Conservation (phyloP, 2,888 invertebrate species). For the Cryptus armator region DNA sequence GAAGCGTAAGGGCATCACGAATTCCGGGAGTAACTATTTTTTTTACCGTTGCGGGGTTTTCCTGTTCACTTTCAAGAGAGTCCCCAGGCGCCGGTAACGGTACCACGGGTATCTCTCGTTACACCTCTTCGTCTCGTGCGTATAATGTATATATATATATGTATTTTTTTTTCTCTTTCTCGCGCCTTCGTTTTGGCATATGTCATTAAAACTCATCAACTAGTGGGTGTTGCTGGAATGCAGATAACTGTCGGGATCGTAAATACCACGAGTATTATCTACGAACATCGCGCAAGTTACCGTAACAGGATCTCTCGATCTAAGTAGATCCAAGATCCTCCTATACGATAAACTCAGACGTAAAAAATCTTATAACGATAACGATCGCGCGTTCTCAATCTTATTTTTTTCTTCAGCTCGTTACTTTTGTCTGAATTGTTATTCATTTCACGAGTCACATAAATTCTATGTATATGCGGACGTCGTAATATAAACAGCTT, state of each 20-base stretch:
- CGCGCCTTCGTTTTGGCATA: constrained; percentile 60
- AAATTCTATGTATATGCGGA: background rate
- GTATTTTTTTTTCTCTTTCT: constrained; percentile 18
- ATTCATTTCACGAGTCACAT: background rate
- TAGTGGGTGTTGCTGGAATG: constrained; percentile 63
- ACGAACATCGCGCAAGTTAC: constrained; percentile 10
- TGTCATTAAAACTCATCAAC: constrained; percentile 59
- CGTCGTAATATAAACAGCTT: background rate
- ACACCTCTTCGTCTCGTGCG: constrained; percentile 28
- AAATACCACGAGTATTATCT: constrained; percentile 14
- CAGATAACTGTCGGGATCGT: constrained; percentile 53
- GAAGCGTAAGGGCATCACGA: background rate
- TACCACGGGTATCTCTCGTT: constrained; percentile 57
- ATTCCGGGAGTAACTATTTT: constrained; percentile 44
- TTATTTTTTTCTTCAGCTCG: background rate
- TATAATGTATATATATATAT: background rate
- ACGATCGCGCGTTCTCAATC: constrained; percentile 19
- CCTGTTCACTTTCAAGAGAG: constrained; percentile 71
- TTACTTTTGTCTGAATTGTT: background rate
- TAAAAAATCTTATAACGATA: background rate
- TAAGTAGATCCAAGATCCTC: background rate
- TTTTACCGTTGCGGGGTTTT: constrained; percentile 78
- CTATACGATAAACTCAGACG: background rate
- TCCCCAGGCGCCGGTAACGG: constrained; percentile 67
- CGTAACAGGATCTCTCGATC: constrained; percentile 19